Evolutionary conservation across 2,797 vertebrate species (phyloP).

Genomic region (Ctenochaetus hawaiiensis): DNA sequence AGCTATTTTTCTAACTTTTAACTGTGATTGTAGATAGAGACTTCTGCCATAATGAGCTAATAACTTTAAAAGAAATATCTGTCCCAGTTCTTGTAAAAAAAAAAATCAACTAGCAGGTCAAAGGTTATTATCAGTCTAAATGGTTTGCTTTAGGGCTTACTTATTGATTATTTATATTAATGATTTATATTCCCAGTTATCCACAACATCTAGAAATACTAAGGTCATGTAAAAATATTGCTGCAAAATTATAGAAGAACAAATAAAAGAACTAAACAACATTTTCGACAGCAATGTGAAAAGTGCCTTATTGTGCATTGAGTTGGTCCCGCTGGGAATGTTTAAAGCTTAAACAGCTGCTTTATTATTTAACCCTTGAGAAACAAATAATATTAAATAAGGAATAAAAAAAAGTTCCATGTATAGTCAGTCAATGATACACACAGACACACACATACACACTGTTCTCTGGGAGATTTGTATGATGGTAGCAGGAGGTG

Average conservation of each 20-base stretch:
- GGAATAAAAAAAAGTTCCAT: conserved; percentile 22
- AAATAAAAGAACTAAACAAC: background rate
- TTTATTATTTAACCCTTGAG: conserved; percentile 28
- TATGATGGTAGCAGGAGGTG: conserved; percentile 46
- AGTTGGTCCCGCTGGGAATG: conserved; percentile 48
- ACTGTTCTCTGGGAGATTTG: conserved; percentile 40
- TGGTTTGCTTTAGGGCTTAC: too few relatives aligned
- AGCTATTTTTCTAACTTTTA: too few relatives aligned
- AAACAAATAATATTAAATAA: conserved; percentile 7
- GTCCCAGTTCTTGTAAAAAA: background rate
- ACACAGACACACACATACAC: conserved; percentile 30
- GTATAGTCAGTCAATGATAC: conserved; percentile 2
- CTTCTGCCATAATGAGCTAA: background rate
- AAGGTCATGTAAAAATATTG: background rate
- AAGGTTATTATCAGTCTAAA: conserved; percentile 13
- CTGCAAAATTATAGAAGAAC: conserved; percentile 15
- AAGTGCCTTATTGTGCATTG: conserved; percentile 3
- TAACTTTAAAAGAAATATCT: background rate
- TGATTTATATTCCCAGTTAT: background rate
- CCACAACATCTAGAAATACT: background rate
- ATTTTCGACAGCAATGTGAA: background rate
- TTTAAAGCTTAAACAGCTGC: conserved; percentile 47
- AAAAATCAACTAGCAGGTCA: background rate
- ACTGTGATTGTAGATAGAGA: too few relatives aligned
- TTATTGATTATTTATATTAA: background rate